phyloP scores from a whole-genome alignment of 2,797 vertebrate species.

The Hyperoplus immaculatus region DNA sequence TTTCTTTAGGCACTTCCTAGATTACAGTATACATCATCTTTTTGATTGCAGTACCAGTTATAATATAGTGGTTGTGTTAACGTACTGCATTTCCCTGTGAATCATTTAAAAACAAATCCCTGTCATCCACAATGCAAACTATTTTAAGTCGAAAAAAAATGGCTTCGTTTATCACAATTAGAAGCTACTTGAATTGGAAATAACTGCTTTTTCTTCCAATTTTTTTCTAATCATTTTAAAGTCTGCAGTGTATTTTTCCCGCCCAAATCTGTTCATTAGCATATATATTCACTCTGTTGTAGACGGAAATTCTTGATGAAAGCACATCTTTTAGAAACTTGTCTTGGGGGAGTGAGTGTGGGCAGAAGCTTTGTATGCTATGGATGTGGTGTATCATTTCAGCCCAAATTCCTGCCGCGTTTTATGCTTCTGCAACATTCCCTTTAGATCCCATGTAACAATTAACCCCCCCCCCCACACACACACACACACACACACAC shows the following conservation, averaged over 20 bases:
- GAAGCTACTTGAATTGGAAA: conserved; percentile 8
- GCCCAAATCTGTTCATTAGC: conserved; percentile 33
- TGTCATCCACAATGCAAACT: not conserved
- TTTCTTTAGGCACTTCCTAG: no score
- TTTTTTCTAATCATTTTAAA: not conserved
- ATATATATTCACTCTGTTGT: conserved; percentile 16
- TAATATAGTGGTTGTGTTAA: no score
- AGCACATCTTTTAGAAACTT: conserved; percentile 22
- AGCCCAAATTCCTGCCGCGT: conserved; percentile 19
- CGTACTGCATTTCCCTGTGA: not conserved
- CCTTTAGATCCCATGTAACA: conserved; percentile 15
- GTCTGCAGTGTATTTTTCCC: not conserved
- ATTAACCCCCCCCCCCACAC: conserved; percentile 19
- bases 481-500: fast-evolving
- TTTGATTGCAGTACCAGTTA: no score
- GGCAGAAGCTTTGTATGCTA: conserved; percentile 20
- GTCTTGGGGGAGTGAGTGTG: conserved; percentile 13
- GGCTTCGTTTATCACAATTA: not conserved
- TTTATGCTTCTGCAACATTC: conserved; percentile 9
- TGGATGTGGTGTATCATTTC: conserved; percentile 31
- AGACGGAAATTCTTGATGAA: conserved; percentile 35
- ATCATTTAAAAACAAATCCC: not conserved
- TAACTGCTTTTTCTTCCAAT: conserved; percentile 7
- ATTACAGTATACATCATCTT: no score
- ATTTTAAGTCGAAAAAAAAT: not conserved